These are phyloP conservation scores for Aleiodes sp. DNA, from an alignment of 1,140 invertebrate genomes.

Conservation along the genomic window DNA sequence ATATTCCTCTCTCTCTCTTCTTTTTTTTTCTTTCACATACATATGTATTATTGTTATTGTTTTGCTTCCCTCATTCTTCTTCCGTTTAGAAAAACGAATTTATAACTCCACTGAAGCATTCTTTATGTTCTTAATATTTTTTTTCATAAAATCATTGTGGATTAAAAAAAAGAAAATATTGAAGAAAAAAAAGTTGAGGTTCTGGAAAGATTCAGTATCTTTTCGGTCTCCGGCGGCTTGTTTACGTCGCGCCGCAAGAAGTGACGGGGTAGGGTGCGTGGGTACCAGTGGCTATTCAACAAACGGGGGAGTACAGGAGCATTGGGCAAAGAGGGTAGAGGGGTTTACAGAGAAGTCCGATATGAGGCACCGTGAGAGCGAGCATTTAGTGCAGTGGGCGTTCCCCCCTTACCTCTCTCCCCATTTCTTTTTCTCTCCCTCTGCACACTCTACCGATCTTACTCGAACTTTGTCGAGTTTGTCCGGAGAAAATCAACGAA, in stretches of 20 bases:
- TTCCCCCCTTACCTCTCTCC: conserved; percentile 33
- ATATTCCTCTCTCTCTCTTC: conserved; percentile 42
- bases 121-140: conserved; percentile 32
- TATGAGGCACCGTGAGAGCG: conserved; percentile 56
- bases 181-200: not conserved
- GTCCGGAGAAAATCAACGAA: conserved; percentile 15
- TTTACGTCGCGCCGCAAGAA: conserved; percentile 58
- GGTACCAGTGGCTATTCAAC: conserved; percentile 20
- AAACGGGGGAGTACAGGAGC: conserved; percentile 6
- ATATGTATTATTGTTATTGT: conserved; percentile 47
- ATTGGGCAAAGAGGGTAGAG: not conserved
- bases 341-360: conserved; percentile 32
- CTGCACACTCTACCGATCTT: conserved; percentile 6
- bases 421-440: conserved; percentile 32
- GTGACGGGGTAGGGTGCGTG: conserved; percentile 7
- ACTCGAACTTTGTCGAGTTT: conserved; percentile 15
- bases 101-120: not conserved
- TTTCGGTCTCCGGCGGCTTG: conserved; percentile 46
- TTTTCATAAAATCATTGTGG: too few species aligned
- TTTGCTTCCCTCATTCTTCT: conserved; percentile 49
- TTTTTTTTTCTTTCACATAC: conserved; percentile 25
- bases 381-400: conserved; percentile 60
- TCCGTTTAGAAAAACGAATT: conserved; percentile 36
- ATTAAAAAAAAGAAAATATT: conserved; percentile 9
- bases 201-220: conserved; percentile 19